phyloP scores from a whole-genome alignment of 1,140 invertebrate species.

The Brachionus calyciflorus region DNA sequence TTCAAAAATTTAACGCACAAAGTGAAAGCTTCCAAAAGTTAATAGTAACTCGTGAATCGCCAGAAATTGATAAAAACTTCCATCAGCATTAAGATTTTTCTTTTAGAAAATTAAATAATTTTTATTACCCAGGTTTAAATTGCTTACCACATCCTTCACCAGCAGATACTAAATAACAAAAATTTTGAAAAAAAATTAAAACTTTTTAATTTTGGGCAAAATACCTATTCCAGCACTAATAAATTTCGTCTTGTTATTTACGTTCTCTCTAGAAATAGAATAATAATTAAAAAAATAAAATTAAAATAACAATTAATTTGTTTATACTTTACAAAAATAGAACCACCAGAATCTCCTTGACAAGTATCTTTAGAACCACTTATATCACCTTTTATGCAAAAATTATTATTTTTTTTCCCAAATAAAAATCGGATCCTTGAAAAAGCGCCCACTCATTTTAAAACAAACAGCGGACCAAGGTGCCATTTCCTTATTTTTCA shows the following conservation, averaged over 20 bases:
- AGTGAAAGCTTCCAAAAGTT: too few relatives aligned
- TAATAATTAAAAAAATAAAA: not conserved
- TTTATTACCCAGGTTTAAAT: conserved; percentile 20
- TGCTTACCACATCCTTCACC: conserved; percentile 33
- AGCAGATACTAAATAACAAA: not conserved
- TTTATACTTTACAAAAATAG: conserved; percentile 14
- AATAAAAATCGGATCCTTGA: too few relatives aligned
- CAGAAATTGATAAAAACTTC: too few relatives aligned
- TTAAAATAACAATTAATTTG: not conserved
- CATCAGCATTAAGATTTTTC: too few relatives aligned
- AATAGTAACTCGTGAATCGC: too few relatives aligned
- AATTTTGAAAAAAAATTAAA: not conserved
- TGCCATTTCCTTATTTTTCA: too few relatives aligned
- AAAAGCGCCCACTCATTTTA: too few relatives aligned
- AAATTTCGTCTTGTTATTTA: conserved; percentile 14
- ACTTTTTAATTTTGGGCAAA: too few relatives aligned
- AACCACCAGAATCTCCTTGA: conserved; percentile 37
- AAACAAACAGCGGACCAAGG: too few relatives aligned
- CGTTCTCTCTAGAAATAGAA: not conserved
- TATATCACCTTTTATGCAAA: not conserved
- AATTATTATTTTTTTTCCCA: too few relatives aligned
- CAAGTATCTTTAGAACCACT: conserved; percentile 9
- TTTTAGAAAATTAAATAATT: too few relatives aligned
- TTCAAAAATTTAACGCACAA: too few relatives aligned
- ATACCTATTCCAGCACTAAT: conserved; percentile 21